Percentiles rank a stretch among this genome's conserved stretches.
phyloP scores from a whole-genome alignment of 2,888 invertebrate genomes.

The Pseudococcus viburni region DNA sequence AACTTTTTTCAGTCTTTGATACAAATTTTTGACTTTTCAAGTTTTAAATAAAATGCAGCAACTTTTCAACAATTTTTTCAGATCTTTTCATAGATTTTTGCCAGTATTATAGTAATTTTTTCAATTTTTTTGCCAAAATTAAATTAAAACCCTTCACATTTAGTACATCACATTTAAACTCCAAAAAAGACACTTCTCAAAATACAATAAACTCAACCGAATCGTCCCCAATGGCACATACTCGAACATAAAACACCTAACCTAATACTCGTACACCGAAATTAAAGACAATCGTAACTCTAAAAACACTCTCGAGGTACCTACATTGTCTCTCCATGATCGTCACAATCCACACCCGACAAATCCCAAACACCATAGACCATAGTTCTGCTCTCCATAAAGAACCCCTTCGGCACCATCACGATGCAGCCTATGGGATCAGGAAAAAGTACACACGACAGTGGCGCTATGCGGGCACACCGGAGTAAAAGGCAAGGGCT shows the following conservation, averaged over 20 bases:
- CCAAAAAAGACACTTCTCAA: too few species aligned
- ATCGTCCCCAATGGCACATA: not conserved
- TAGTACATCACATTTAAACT: too few species aligned
- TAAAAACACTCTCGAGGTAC: not conserved
- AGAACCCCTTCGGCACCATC: not conserved
- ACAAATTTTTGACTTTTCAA: too few species aligned
- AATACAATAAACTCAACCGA: not conserved
- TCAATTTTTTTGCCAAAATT: too few species aligned
- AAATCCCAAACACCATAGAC: not conserved
- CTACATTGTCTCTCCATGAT: not conserved
- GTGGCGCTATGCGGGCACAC: not conserved
- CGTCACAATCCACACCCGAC: not conserved
- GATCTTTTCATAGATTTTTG: too few species aligned
- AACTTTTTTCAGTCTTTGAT: too few species aligned
- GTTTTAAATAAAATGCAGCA: too few species aligned
- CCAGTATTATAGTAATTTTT: too few species aligned
- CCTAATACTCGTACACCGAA: not conserved
- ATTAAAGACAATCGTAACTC: not conserved
- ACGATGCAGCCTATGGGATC: not conserved
- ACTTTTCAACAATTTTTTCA: too few species aligned
- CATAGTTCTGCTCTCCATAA: not conserved
- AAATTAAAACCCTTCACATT: too few species aligned
- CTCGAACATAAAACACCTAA: not conserved
- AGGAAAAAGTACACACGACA: not conserved
- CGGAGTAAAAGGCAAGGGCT: not conserved